Conservation (phyloP, 2,888 invertebrate species). For the Xanthia icteritia region DNA sequence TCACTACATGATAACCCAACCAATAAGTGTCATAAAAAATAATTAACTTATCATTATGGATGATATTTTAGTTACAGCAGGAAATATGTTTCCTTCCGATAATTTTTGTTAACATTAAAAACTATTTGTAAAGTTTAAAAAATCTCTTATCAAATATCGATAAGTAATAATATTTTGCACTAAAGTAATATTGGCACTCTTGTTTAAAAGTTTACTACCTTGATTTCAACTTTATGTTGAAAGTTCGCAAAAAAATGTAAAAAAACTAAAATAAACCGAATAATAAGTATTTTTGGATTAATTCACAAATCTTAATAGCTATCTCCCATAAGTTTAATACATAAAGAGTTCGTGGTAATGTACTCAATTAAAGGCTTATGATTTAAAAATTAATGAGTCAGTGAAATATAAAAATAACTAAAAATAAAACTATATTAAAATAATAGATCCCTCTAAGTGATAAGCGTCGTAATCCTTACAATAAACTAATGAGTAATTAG, state of each 20-base stretch:
- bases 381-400: conserved; percentile 18
- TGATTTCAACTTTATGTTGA: not conserved
- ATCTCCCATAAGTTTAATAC: not conserved
- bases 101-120: conserved; percentile 5
- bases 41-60: conserved; percentile 27
- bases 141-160: not conserved
- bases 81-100: conserved; percentile 39
- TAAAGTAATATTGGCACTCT: not conserved
- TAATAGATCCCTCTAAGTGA: conserved; percentile 59
- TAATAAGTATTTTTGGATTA: not conserved
- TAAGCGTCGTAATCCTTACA: conserved; percentile 63
- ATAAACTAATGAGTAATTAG: conserved; percentile 69
- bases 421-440: conserved; percentile 38
- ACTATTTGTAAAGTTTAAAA: not conserved
- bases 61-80: conserved; percentile 21
- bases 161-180: not conserved
- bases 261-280: not conserved
- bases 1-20: conserved; percentile 48
- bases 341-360: conserved; percentile 4
- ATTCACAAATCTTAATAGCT: not conserved
- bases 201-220: not conserved
- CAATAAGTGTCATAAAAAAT: conserved; percentile 43
- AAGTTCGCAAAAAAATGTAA: not conserved
- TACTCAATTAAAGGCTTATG: not conserved
- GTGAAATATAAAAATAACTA: conserved; percentile 31